Conservation (phyloP, 2,888 invertebrate genomes). For the Orthosia gothica region DNA sequence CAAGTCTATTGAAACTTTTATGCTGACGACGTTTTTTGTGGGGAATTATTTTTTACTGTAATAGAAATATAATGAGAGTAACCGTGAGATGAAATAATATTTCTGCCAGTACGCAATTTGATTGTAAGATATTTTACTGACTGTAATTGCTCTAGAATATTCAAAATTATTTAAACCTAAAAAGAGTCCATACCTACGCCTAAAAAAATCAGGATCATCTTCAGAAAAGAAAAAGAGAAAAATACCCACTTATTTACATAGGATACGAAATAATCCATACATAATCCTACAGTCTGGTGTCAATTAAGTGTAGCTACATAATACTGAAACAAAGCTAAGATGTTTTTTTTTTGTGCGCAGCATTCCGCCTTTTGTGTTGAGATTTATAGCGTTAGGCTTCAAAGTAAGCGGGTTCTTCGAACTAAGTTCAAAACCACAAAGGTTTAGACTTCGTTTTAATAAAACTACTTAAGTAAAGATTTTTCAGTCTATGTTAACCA, state of each 20-base stretch:
- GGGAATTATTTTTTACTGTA: slow-evolving; percentile 31
- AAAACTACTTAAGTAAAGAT: neutral
- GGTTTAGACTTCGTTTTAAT: neutral
- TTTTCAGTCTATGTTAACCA: neutral
- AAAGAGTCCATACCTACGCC: too few species aligned
- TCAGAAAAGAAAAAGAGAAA: too few species aligned
- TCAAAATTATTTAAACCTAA: too few species aligned
- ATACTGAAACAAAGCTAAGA: slow-evolving; percentile 10
- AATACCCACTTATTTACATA: too few species aligned
- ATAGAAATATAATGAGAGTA: slow-evolving; percentile 42
- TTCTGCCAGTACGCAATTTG: neutral
- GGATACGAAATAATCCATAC: neutral
- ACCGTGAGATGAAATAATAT: slow-evolving; percentile 1
- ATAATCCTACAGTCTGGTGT: slow-evolving; percentile 7
- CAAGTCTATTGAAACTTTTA: slow-evolving; percentile 59
- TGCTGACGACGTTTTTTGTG: slow-evolving; percentile 48
- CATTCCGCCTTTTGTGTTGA: slow-evolving; percentile 15
- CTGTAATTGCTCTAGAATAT: too few species aligned
- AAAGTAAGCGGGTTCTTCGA: slow-evolving; percentile 6
- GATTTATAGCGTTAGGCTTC: slow-evolving; percentile 18
- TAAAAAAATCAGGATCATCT: neutral
- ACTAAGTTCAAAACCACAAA: neutral
- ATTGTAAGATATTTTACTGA: too few species aligned
- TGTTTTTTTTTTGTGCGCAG: slow-evolving; percentile 6
- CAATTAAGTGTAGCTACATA: slow-evolving; percentile 16